phyloP scores from a whole-genome alignment of 1,140 invertebrate genomes.

The Leptinotarsa lineolata region DNA sequence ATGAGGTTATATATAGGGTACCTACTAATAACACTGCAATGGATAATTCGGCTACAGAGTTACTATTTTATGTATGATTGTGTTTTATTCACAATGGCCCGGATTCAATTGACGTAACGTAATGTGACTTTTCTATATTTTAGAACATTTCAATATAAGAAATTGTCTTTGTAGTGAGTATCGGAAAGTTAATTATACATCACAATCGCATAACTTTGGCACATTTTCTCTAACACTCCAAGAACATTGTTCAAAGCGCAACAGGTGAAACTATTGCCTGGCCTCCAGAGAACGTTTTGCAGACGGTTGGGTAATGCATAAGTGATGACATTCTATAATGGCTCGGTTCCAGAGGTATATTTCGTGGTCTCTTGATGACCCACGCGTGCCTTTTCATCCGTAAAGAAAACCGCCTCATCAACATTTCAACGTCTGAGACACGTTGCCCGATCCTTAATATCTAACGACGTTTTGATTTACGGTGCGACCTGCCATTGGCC shows the following conservation, averaged over 20 bases:
- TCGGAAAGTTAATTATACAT: background rate
- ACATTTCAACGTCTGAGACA: conserved; percentile 22
- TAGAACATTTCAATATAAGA: too few relatives aligned
- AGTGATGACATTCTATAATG: conserved; percentile 26
- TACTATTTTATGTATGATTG: too few relatives aligned
- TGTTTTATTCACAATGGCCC: too few relatives aligned
- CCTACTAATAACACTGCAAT: too few relatives aligned
- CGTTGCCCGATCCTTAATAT: background rate
- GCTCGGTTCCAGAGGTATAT: background rate
- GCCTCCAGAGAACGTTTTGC: conserved; percentile 23
- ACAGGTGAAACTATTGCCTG: conserved; percentile 28
- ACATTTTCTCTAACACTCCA: background rate
- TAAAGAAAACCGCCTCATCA: conserved; percentile 26
- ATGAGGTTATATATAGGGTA: too few relatives aligned
- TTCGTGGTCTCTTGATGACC: conserved; percentile 30
- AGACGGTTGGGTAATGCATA: conserved; percentile 26
- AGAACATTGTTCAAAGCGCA: conserved; percentile 3
- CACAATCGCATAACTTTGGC: background rate
- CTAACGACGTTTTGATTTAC: conserved; percentile 24
- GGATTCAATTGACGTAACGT: too few relatives aligned
- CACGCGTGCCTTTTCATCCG: conserved; percentile 6
- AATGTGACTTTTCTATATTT: too few relatives aligned
- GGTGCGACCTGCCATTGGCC: background rate
- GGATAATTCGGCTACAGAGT: too few relatives aligned
- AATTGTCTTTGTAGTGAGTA: too few relatives aligned